phyloP scores from a whole-genome alignment of 1,140 invertebrate species.

The Oryzaephilus surinamensis region DNA sequence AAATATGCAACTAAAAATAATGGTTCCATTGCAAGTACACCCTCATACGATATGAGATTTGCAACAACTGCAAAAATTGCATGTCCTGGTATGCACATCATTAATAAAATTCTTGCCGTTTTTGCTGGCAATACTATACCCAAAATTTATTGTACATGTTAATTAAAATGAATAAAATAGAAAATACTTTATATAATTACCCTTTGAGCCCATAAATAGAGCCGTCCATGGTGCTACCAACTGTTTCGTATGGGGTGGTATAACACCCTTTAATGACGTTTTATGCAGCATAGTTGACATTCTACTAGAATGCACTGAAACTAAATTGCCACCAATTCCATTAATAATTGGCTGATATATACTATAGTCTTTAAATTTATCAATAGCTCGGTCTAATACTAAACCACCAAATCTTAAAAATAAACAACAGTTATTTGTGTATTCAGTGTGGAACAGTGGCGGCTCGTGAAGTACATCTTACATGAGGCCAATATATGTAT shows the following conservation, averaged over 20 bases:
- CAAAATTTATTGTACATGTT: too few species aligned
- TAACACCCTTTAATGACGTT: conserved; percentile 60
- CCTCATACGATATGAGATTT: conserved; percentile 51
- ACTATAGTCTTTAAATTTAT: conserved; percentile 65
- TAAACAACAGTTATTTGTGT: too few species aligned
- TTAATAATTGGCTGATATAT: conserved; percentile 90
- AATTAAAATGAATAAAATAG: too few species aligned
- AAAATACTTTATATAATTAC: conserved; percentile 42
- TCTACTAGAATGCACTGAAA: conserved; percentile 91
- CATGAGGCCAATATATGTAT: too few species aligned
- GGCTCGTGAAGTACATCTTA: too few species aligned
- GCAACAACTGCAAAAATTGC: conserved; percentile 80
- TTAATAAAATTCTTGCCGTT: conserved; percentile 75
- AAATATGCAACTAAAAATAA: conserved; percentile 58
- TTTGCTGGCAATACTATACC: conserved; percentile 61
- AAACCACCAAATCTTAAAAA: conserved; percentile 62
- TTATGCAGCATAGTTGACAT: conserved; percentile 88
- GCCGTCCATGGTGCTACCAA: conserved; percentile 70
- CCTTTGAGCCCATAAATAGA: conserved; percentile 68
- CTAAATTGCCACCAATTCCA: conserved; percentile 93
- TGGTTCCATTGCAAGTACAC: conserved; percentile 44
- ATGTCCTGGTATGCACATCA: conserved; percentile 86
- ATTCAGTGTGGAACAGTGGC: too few species aligned
- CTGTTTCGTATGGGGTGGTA: conserved; percentile 62
- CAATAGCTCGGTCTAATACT: conserved; percentile 66